Conservation (phyloP, 2,888 invertebrate genomes). For the Fragum whitleyi region DNA sequence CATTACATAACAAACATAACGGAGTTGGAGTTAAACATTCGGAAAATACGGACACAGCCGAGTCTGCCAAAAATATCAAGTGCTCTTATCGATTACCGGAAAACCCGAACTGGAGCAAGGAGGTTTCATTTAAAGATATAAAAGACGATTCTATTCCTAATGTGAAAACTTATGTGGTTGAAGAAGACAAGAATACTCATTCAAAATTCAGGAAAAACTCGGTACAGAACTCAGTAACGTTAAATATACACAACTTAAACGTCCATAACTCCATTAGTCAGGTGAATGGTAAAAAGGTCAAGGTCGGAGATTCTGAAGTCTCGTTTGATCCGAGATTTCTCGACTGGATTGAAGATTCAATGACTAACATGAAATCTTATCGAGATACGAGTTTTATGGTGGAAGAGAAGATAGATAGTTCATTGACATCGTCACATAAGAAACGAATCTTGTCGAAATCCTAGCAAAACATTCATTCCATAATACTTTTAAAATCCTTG, state of each 20-base stretch:
- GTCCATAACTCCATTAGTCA: constrained; percentile 70
- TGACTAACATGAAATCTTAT: constrained; percentile 38
- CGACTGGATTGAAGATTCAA: constrained; percentile 68
- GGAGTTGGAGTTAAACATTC: constrained; percentile 51
- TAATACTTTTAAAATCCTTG: too few relatives aligned
- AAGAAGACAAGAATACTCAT: constrained; percentile 49
- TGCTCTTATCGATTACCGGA: constrained; percentile 68
- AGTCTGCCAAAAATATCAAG: constrained; percentile 59
- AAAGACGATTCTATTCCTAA: constrained; percentile 70
- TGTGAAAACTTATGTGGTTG: constrained; percentile 71
- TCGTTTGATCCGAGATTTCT: constrained; percentile 66
- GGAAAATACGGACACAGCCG: constrained; percentile 37
- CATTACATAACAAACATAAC: constrained; percentile 54
- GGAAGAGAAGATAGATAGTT: constrained; percentile 40
- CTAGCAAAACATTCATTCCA: too few relatives aligned
- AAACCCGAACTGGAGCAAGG: constrained; percentile 66
- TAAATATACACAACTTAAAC: constrained; percentile 68
- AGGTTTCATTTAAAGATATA: constrained; percentile 66
- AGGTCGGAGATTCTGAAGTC: constrained; percentile 58
- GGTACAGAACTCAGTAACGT: constrained; percentile 56
- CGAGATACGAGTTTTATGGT: constrained; percentile 38
- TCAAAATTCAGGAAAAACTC: constrained; percentile 59
- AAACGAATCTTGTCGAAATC: constrained; percentile 42
- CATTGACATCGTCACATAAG: constrained; percentile 32
- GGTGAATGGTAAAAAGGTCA: constrained; percentile 61